A percentile compares a stretch with the other conserved stretches of the same genome.
These are phyloP conservation scores for Pseudonaja textilis DNA, from an alignment of 2,113 vertebrate genomes.

Conservation along the genomic window DNA sequence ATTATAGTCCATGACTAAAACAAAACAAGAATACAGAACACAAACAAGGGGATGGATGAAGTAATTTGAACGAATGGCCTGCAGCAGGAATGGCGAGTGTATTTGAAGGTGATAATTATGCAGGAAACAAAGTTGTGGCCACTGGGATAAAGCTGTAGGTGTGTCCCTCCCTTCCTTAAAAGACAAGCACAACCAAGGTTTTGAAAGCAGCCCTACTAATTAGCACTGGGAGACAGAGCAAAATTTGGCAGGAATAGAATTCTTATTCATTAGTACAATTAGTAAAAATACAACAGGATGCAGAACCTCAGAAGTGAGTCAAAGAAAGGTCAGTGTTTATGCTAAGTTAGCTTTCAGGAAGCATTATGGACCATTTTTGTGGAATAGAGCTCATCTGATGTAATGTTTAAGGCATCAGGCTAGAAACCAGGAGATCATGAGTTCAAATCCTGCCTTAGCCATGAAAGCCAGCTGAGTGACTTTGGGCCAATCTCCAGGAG, in stretches of 20 bases:
- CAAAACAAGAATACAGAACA: too few species aligned
- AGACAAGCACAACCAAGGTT: background rate
- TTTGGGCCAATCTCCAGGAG: too few species aligned
- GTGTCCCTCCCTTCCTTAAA: background rate
- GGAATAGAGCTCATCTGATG: background rate
- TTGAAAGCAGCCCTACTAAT: background rate
- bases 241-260: background rate
- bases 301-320: background rate
- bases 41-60: background rate
- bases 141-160: slow-evolving; percentile 18
- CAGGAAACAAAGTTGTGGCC: background rate
- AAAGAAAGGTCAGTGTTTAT: background rate
- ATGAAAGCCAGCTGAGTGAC: too few species aligned
- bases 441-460: too few species aligned
- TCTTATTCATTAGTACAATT: slow-evolving; percentile 3
- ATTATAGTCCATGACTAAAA: background rate
- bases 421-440: too few species aligned
- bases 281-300: background rate
- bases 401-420: too few species aligned
- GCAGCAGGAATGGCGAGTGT: background rate
- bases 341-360: background rate
- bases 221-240: background rate
- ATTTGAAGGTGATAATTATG: background rate
- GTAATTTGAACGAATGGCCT: background rate
- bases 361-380: background rate